Base-by-base conservation (phyloP, 30 jellyfish, hydroid and myxozoan genomes). In the Rhopilema esculentum region DNA sequence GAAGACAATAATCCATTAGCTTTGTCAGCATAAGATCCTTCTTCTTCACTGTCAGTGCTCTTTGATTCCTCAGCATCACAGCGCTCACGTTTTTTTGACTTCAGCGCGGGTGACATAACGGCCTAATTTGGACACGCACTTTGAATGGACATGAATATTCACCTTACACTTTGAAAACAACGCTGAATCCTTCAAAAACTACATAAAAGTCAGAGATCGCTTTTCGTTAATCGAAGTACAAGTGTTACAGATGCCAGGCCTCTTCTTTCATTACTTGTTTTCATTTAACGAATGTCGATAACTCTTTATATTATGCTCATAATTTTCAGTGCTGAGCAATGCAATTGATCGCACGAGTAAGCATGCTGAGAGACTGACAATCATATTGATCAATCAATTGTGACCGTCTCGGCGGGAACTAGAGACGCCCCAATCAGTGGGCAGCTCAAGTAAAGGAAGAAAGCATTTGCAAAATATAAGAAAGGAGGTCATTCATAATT, bases 71-170 rank as follows among this genome's bases (percentile, higher is more conserved):
- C 97, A 31, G 50, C 75, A 52, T 87, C 96, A 85, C 40, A 28
- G 53, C 92, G 97, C 57, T 89, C 87, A 65, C 92, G 83, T 74
- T 80, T 89, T 66, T 80, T 89, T 71, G 96, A 88, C 88, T 75
- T 76, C 74, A 77, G 83, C 86, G 92, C 96, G 88, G 96, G 96
- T 69, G 96, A 88, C 96, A 88, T 88, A 16, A 72, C 75, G 91
- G 92, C 92, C 92, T 84, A 84, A 68, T 25, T 31, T n/a, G 19
- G 22, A 21, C 79, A 30, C 27, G 29, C 65, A 24, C 90, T 79
- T 30, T 78, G 79, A 62, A 40, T 78, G 67, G 88, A 76, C 88
- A 78, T 78, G 33, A 49, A 83, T 69, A 24, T 79, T 26, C 70
- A 23, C 75, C 24, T 23, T 26, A 30, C 19, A 27, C 30, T 64